Percentiles rank a stretch among this genome's conserved stretches.
Conservation (phyloP, 2,888 invertebrate genomes). For the Leucophenga maculata region DNA sequence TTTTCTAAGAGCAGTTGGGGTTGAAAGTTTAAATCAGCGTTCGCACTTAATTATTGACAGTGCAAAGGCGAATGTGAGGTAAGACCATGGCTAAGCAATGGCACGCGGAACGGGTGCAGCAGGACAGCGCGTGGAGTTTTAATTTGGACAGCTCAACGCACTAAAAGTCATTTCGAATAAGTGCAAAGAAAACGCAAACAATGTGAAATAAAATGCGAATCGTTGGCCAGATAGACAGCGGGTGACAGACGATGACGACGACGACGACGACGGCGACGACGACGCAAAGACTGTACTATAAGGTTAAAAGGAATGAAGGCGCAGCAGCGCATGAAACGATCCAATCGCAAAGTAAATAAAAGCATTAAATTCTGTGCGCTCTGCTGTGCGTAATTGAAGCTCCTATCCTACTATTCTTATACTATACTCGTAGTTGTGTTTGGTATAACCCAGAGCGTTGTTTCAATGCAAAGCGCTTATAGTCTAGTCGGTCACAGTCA, state of each 20-base stretch:
- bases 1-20: too few species aligned
- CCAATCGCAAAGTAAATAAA: too few species aligned
- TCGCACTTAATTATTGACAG: slow-evolving; percentile 48
- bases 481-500: not conserved
- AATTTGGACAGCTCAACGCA: not conserved
- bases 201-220: slow-evolving; percentile 15
- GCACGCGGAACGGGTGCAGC: not conserved
- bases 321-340: too few species aligned
- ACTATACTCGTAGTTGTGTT: too few species aligned
- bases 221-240: not conserved
- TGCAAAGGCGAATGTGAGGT: slow-evolving; percentile 30
- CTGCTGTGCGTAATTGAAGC: too few species aligned
- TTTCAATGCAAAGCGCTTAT: too few species aligned
- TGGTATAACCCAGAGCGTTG: too few species aligned
- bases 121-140: not conserved
- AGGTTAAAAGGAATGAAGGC: too few species aligned
- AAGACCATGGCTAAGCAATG: not conserved
- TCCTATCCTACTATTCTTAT: too few species aligned
- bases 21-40: slow-evolving; percentile 44
- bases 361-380: too few species aligned
- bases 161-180: not conserved
- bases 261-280: not conserved
- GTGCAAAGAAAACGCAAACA: slow-evolving; percentile 14
- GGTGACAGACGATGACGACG: too few species aligned
- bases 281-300: too few species aligned